These are phyloP conservation scores for Cephus sareptanus DNA, from an alignment of 2,888 invertebrate species.

Conservation along the genomic window DNA sequence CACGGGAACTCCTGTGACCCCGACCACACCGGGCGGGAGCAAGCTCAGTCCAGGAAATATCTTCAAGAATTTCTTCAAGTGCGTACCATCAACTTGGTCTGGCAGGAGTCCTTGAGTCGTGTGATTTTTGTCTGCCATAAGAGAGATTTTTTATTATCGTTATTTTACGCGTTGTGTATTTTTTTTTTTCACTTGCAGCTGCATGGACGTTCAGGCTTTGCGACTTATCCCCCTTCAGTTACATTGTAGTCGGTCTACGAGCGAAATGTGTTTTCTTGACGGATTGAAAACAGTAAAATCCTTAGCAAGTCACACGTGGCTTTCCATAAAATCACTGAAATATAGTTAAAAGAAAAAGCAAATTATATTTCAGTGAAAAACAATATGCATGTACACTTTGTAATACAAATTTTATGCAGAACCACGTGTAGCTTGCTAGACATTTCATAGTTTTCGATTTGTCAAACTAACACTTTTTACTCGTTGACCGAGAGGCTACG, in stretches of 20 bases:
- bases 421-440: not conserved
- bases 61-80: constrained; percentile 98
- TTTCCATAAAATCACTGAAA: not conserved
- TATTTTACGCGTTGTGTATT: constrained; percentile 2
- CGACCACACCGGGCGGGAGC: constrained; percentile 71
- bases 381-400: not conserved
- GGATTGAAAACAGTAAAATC: not conserved
- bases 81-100: constrained; percentile 66
- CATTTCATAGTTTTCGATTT: not conserved
- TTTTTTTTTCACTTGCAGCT: constrained; percentile 20
- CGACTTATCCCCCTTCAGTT: constrained; percentile 22
- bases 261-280: not conserved
- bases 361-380: no score
- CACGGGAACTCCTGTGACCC: constrained; percentile 70
- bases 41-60: constrained; percentile 89
- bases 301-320: not conserved
- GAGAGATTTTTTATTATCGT: constrained; percentile 14
- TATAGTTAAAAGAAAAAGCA: not conserved
- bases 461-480: not conserved
- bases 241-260: not conserved
- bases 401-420: not conserved
- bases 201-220: constrained; percentile 50
- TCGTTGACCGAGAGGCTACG: not conserved
- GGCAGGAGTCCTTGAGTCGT: constrained; percentile 45
- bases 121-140: constrained; percentile 42